Evolutionary conservation across 1,140 invertebrate species (phyloP), one percentile per base, ranked within the genome.

Genomic region (Micrasema longulum): DNA sequence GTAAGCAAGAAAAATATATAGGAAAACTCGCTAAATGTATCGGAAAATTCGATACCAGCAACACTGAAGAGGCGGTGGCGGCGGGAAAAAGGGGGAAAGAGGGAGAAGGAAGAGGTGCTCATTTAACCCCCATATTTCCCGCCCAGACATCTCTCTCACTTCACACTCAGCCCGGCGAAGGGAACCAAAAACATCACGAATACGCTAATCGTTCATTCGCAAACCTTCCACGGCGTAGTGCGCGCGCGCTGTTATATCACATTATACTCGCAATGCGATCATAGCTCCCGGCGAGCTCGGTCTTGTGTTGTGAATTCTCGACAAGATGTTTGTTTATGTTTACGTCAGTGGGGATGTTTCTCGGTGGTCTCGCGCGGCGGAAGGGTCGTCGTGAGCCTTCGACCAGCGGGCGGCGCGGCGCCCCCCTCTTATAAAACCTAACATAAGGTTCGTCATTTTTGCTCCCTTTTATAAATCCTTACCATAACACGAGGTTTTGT

Each of bases 271-370:
- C 16, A 10, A 9, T 9, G 10, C 6, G 47, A 48, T 48, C 16
- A 11, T 48, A 16, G 18, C 47, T 31, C 26, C 26, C 26, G 26
- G 47, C 18, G 47, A 22, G 20, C 7, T 20, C 7, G 47, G 11
- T n/a, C 47, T 48, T 48, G 18, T 48, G 47, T 18, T 48, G 47
- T 48, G 16, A 7, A 7, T 16, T 14, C 52, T 20, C 26, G 10
- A 14, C 5, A 16, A 12, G 55, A 60, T 60, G 55, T 60, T 60
- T 60, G 36, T 60, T 60, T 60, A 60, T 36, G 55, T 60, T 60
- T 60, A 60, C 55, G 55, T 60, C 18, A 9, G 55, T 16, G 38
- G 16, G 55, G 55, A 60, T 20, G 36, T 38, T 12, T 55, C 23
- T 26, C 4, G 31, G 35, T 16, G 16, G 10, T 16, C 35, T 60